Evolutionary conservation across 2,888 invertebrate species (phyloP).

Genomic region (Mystacides longicornis): DNA sequence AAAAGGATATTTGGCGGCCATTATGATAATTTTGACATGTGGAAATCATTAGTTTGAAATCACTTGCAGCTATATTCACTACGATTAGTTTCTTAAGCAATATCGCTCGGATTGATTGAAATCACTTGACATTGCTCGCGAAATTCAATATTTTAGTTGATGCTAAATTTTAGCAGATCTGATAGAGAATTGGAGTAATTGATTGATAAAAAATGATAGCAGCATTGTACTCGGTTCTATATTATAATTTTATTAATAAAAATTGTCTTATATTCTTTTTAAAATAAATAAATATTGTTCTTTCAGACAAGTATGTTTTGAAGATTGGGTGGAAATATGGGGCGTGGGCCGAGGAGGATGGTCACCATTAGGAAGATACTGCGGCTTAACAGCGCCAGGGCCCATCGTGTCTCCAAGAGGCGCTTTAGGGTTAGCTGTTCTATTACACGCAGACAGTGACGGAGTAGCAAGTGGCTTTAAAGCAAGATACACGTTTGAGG

Average conservation of each 20-base stretch:
- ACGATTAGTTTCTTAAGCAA: no score
- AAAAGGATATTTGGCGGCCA: no score
- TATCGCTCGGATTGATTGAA: no score
- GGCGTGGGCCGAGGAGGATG: conserved; percentile 78
- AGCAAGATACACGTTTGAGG: conserved; percentile 89
- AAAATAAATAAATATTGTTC: not conserved
- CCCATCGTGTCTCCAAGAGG: conserved; percentile 90
- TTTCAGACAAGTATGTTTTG: conserved; percentile 53
- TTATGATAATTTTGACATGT: no score
- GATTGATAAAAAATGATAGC: no score
- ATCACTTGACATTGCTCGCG: no score
- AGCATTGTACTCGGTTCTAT: no score
- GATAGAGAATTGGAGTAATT: no score
- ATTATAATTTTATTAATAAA: not conserved
- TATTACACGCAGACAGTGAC: conserved; percentile 80
- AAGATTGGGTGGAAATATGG: conserved; percentile 93
- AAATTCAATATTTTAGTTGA: no score
- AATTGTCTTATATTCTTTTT: not conserved
- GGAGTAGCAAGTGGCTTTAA: conserved; percentile 93
- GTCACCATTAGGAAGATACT: conserved; percentile 85
- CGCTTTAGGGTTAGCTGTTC: conserved; percentile 78
- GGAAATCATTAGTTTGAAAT: no score
- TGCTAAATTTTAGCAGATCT: no score
- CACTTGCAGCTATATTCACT: no score
- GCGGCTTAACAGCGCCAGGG: conserved; percentile 85